Conservation (phyloP, 1,140 invertebrate genomes). For the Pseudomyrmex concolor region DNA sequence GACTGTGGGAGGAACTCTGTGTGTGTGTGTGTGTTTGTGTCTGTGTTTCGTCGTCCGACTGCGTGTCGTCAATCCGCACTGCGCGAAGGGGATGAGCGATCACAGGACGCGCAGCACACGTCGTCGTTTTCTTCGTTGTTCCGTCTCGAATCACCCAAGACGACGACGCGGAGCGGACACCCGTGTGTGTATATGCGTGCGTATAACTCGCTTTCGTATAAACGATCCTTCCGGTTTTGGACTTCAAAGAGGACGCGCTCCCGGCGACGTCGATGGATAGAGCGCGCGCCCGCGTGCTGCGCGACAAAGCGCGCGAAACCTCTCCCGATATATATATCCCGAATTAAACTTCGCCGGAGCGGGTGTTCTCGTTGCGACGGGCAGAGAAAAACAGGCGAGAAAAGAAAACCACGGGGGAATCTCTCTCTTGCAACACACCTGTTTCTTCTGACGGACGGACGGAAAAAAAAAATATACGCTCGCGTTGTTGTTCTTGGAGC, state of each 20-base stretch:
- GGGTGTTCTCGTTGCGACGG: constrained; percentile 17
- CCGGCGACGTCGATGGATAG: constrained; percentile 63
- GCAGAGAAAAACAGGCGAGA: constrained; percentile 2
- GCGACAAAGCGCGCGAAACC: constrained; percentile 61
- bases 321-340: constrained; percentile 41
- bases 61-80: neutral
- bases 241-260: constrained; percentile 65
- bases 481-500: neutral
- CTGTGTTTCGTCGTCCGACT: no score
- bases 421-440: neutral
- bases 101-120: neutral
- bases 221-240: constrained; percentile 66
- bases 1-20: neutral
- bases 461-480: neutral
- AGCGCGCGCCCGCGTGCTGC: constrained; percentile 35
- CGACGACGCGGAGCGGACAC: neutral
- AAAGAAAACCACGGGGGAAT: constrained; percentile 13
- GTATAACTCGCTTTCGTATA: constrained; percentile 48
- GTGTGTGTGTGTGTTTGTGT: no score
- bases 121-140: constrained; percentile 2
- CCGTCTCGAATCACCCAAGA: constrained; percentile 21
- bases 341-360: constrained; percentile 65
- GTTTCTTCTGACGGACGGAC: no score
- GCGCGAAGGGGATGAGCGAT: neutral
- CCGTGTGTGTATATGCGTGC: no score